Evolutionary conservation across 2,797 vertebrate species (phyloP), one percentile per base, ranked within the genome.

Genomic region (Balearica regulorum): DNA sequence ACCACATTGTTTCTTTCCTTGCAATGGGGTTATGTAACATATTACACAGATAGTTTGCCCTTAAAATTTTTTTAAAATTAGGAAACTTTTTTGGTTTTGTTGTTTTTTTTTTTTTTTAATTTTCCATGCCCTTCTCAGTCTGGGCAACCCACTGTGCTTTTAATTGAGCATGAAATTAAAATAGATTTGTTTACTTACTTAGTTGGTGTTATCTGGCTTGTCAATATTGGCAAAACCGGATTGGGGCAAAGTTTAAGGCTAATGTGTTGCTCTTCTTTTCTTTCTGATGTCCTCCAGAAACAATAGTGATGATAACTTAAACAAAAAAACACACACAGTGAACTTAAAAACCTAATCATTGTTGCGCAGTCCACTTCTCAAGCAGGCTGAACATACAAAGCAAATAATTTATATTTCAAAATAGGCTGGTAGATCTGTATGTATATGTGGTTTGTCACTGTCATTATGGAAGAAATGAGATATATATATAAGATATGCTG

Each of bases 151-250:
- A 21, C 65, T 55, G 29, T 76, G 54, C 53, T 97, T 92, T 95
- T 89, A 97, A 96, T 83, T 96, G 89, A 93, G 83, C 88, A 70
- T 96, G 92, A 96, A 97, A 96, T 96, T 44, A 93, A 92, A 94
- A 83, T 89, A 87, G 88, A 94, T 96, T 96, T 96, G 68, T 96
- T 94, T 96, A 77, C 57, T 84, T 51, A 58, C 41, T 80, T 79
- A 72, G 65, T 77, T 80, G 76, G 33, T 87, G 49, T 87, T 90
- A 65, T 82, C 64, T 5, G 3, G 21, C 44, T 60, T 90, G 69
- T 94, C 82, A 44, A 20, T 96, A 87, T 33, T 73, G 49, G 26
- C 61, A 93, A 53, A 83, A 92, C 54, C 16, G 5, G 44, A n/a
- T 0, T 65, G 55, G 54, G 49, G 17, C 29, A 64, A 86, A 83